These are phyloP conservation scores for Machaerirhynchus nigripectus DNA, from an alignment of 2,113 vertebrate genomes.

Conservation along the genomic window DNA sequence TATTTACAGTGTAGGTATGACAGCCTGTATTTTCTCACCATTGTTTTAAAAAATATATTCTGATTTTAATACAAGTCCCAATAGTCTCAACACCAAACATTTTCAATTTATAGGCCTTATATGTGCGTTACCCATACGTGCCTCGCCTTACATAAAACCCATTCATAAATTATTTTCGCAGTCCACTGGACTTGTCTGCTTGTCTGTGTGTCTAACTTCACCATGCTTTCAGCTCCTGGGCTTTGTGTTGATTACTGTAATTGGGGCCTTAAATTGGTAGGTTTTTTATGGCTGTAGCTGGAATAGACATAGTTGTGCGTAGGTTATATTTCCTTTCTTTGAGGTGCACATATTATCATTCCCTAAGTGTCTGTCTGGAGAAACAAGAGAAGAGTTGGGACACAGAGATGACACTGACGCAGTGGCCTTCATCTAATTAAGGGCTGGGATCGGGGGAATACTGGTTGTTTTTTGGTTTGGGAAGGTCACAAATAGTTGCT, in stretches of 20 bases:
- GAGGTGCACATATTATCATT: background rate
- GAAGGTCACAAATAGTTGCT: background rate
- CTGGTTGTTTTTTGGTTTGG: background rate
- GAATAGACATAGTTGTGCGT: rapidly evolving
- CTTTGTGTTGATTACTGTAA: background rate
- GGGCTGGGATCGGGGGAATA: background rate
- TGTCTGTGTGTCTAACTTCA: background rate
- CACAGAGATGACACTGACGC: background rate
- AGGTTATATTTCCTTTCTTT: background rate
- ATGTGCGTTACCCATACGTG: background rate
- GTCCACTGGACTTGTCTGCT: background rate
- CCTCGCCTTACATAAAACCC: background rate
- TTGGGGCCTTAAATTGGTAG: background rate
- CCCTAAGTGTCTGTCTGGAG: background rate
- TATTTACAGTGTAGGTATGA: background rate
- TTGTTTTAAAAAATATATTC: background rate
- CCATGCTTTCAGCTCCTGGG: background rate
- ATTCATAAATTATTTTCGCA: rapidly evolving
- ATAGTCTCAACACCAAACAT: background rate
- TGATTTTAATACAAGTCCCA: background rate
- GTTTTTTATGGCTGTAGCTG: background rate
- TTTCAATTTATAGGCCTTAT: background rate
- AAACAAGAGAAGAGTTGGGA: background rate
- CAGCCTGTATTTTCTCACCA: background rate
- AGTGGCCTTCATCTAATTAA: background rate